Evolutionary conservation across 2,888 invertebrate genomes (phyloP).

Genomic region (Drosophila falleni): DNA sequence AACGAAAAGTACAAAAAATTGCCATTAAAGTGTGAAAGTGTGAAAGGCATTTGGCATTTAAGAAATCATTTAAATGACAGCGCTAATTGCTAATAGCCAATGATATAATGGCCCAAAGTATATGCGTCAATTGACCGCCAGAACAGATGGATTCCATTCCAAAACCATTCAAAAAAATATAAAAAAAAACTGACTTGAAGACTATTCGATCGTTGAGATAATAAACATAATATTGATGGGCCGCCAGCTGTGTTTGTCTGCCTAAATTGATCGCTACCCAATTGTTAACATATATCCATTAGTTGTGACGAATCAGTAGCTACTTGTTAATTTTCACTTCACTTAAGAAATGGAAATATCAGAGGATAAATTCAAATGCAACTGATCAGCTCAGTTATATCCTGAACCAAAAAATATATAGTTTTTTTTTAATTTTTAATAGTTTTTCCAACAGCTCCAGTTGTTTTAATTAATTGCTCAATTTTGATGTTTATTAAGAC

Average conservation of each 20-base stretch:
- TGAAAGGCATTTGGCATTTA: constrained; percentile 36
- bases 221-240: constrained; percentile 44
- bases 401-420: neutral
- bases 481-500: too few relatives aligned
- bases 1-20: constrained; percentile 2
- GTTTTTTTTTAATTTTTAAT: too few relatives aligned
- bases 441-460: too few relatives aligned
- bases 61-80: constrained; percentile 61
- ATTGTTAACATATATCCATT: constrained; percentile 25
- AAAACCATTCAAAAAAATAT: neutral
- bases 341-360: neutral
- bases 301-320: constrained; percentile 26
- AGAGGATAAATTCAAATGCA: neutral
- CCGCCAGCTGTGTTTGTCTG: constrained; percentile 21
- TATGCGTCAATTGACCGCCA: constrained; percentile 51
- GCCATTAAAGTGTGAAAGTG: constrained; percentile 18
- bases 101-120: constrained; percentile 38
- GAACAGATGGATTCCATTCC: constrained; percentile 22
- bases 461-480: too few relatives aligned
- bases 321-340: neutral
- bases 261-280: constrained; percentile 12
- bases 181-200: constrained; percentile 13
- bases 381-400: neutral
- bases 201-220: constrained; percentile 39
- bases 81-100: constrained; percentile 60